phyloP scores from a whole-genome alignment of 30 jellyfish, hydroid and myxozoan species.

The Turritopsis dohrnii region DNA sequence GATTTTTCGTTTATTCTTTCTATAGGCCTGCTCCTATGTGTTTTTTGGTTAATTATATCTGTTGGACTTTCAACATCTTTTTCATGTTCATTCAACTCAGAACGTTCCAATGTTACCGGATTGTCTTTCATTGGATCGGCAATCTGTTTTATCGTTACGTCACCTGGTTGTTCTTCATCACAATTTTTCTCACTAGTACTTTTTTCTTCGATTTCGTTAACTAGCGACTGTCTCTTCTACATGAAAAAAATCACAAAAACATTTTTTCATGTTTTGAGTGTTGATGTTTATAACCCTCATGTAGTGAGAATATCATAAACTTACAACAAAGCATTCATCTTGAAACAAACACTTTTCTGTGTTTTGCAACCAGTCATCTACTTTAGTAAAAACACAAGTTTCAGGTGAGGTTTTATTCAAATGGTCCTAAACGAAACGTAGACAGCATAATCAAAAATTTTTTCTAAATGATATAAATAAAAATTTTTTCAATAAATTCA shows the following conservation, averaged over 20 bases:
- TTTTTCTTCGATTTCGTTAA: neutral
- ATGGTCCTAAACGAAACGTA: neutral
- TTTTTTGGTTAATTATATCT: neutral
- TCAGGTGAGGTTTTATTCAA: neutral
- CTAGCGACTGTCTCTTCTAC: neutral
- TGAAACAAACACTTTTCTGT: neutral
- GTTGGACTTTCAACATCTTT: neutral
- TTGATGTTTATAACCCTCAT: no score
- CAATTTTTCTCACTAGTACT: neutral
- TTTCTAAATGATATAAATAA: no score
- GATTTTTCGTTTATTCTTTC: neutral
- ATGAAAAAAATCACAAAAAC: neutral
- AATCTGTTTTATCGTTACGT: neutral
- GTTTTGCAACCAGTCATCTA: neutral
- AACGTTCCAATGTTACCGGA: neutral
- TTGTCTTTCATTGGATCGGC: neutral
- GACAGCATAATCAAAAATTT: neutral
- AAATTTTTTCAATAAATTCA: neutral
- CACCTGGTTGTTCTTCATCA: neutral
- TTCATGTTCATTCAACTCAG: neutral
- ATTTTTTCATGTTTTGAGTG: neutral
- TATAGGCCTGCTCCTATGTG: neutral
- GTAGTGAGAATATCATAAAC: neutral
- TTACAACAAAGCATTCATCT: neutral
- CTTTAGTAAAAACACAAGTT: neutral